Conservation (phyloP, 2,797 vertebrate species). For the Onychomys leucogaster region DNA sequence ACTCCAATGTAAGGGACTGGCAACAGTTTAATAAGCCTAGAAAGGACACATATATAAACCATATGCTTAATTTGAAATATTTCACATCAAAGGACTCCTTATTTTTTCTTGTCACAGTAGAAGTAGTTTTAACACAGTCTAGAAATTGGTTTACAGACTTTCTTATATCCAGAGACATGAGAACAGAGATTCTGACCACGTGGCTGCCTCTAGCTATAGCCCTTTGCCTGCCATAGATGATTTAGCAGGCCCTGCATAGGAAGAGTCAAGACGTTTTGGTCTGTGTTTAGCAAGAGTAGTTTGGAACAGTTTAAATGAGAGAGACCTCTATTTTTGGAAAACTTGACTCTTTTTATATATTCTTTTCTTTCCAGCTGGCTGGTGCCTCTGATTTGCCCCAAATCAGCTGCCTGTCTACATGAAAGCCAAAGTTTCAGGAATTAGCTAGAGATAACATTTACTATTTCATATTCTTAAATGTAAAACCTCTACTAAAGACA, state of each 20-base stretch:
- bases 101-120: constrained; percentile 47
- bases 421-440: constrained; percentile 69
- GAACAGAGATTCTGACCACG: constrained; percentile 58
- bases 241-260: constrained; percentile 61
- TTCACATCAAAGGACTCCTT: constrained; percentile 71
- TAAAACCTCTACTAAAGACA: constrained; percentile 41
- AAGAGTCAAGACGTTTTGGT: constrained; percentile 62
- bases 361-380: constrained; percentile 67
- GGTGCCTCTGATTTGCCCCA: constrained; percentile 34
- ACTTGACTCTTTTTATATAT: constrained; percentile 41
- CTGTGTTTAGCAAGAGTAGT: constrained; percentile 51
- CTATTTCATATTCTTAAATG: constrained; percentile 66
- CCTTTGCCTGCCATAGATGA: constrained; percentile 73
- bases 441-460: constrained; percentile 63
- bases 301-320: constrained; percentile 71
- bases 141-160: constrained; percentile 77
- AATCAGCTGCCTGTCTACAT: constrained; percentile 65
- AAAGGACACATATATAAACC: constrained; percentile 58
- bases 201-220: constrained; percentile 58
- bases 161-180: constrained; percentile 59
- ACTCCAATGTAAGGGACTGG: constrained; percentile 43
- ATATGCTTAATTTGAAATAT: constrained; percentile 78
- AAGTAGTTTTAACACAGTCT: constrained; percentile 75
- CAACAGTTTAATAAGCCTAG: constrained; percentile 66
- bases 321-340: constrained; percentile 62